Conservation (phyloP, 2,113 vertebrate species). For the Urocynchramus pylzowi region DNA sequence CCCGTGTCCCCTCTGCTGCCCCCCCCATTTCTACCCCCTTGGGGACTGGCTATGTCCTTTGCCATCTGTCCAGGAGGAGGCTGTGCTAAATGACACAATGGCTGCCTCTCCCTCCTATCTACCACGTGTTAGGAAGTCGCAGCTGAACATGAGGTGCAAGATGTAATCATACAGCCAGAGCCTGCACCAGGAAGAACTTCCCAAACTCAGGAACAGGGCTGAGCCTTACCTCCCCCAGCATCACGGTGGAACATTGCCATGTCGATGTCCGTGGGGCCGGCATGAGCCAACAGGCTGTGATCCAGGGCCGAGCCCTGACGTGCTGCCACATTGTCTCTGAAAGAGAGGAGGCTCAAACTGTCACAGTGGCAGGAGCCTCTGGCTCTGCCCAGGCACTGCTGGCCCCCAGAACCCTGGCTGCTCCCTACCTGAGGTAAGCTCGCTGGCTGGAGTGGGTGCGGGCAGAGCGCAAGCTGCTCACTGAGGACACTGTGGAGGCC, state of each 20-base stretch:
- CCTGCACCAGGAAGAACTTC: not conserved
- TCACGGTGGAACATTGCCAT: conserved; percentile 98
- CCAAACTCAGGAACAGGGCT: not conserved
- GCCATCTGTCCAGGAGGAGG: not conserved
- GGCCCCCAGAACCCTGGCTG: rapidly evolving
- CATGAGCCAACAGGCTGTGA: conserved; percentile 81
- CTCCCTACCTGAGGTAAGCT: conserved; percentile 73
- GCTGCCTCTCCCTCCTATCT: not conserved
- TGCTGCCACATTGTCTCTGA: conserved; percentile 87
- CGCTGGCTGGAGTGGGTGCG: conserved; percentile 78
- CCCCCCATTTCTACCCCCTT: not conserved
- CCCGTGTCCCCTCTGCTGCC: too few species aligned
- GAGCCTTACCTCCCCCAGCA: conserved; percentile 80
- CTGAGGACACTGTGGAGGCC: conserved; percentile 93
- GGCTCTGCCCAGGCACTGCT: not conserved
- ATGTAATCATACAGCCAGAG: not conserved
- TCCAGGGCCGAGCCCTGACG: conserved; percentile 85
- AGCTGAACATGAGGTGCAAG: not conserved
- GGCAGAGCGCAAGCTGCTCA: conserved; percentile 92
- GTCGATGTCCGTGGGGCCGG: conserved; percentile 92
- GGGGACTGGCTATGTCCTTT: not conserved
- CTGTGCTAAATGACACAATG: not conserved
- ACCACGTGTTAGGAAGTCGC: not conserved
- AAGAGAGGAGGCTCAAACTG: not conserved
- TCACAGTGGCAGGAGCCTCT: not conserved